Conservation (phyloP, 2,888 invertebrate genomes). For the Neocrepidodera transversa region DNA sequence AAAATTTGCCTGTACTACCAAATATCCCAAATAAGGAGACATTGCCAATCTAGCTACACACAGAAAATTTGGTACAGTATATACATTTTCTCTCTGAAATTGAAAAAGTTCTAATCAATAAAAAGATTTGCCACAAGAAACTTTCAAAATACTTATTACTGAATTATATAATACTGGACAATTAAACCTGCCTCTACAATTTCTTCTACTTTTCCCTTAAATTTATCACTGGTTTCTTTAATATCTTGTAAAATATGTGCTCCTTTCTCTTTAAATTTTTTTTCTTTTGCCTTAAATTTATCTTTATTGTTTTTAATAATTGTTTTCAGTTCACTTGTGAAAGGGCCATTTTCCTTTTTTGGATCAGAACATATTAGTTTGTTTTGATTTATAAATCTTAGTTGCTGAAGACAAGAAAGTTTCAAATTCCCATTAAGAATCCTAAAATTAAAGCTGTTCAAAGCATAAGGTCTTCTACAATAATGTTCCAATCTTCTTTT, state of each 20-base stretch:
- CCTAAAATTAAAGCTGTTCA: background rate
- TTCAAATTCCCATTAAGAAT: background rate
- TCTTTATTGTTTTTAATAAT: conserved; percentile 68
- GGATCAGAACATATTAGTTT: conserved; percentile 20
- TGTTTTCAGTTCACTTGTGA: conserved; percentile 47
- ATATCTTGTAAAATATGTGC: conserved; percentile 74
- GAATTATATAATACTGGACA: background rate
- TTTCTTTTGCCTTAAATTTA: conserved; percentile 67
- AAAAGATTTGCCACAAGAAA: too few relatives aligned
- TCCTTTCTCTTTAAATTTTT: conserved; percentile 66
- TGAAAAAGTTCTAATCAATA: too few relatives aligned
- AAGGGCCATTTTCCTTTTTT: conserved; percentile 10
- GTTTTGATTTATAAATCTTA: background rate
- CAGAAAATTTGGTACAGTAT: conserved; percentile 91
- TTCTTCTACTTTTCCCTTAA: conserved; percentile 76
- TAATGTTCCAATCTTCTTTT: conserved; percentile 8
- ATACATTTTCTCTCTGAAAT: conserved; percentile 81
- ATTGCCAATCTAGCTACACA: conserved; percentile 84
- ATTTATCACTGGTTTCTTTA: conserved; percentile 73
- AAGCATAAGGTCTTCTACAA: background rate
- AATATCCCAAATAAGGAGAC: conserved; percentile 88
- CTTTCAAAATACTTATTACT: too few relatives aligned
- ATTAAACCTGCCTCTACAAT: conserved; percentile 69
- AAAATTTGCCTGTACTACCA: conserved; percentile 84
- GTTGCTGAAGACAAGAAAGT: background rate